These are phyloP conservation scores for Antedon mediterranea DNA, from an alignment of 53 echinoderm and acorn worm genomes.

Conservation along the genomic window DNA sequence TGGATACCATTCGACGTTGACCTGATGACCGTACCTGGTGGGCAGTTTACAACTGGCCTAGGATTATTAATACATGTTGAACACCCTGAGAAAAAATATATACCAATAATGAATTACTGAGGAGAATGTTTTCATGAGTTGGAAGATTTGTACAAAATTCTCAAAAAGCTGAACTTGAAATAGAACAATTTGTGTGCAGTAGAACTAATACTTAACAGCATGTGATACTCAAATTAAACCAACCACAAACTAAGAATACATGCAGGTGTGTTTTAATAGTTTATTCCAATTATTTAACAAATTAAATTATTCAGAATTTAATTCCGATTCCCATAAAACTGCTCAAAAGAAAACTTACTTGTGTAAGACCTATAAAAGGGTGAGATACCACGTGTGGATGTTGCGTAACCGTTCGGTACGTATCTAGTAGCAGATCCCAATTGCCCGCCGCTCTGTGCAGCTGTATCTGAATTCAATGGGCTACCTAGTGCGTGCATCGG, in stretches of 20 bases:
- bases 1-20: slow-evolving; percentile 28
- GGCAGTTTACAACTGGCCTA: not conserved
- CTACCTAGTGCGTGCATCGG: not conserved
- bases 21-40: not conserved
- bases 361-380: not conserved
- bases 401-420: not conserved
- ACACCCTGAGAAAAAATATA: not conserved
- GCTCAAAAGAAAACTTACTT: not conserved
- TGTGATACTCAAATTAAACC: no score
- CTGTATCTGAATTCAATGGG: not conserved
- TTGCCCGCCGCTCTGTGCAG: not conserved
- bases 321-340: no score
- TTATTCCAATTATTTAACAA: no score
- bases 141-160: no score
- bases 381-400: not conserved
- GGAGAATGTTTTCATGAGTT: no score
- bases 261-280: no score
- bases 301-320: no score
- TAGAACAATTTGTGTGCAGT: no score
- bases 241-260: no score
- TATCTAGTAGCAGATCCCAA: not conserved
- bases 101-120: no score
- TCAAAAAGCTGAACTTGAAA: no score
- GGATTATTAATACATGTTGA: not conserved
- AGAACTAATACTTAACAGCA: no score